These are phyloP conservation scores for Patiria pectinifera DNA, from an alignment of 53 echinoderm and acorn worm genomes.

Conservation along the genomic window DNA sequence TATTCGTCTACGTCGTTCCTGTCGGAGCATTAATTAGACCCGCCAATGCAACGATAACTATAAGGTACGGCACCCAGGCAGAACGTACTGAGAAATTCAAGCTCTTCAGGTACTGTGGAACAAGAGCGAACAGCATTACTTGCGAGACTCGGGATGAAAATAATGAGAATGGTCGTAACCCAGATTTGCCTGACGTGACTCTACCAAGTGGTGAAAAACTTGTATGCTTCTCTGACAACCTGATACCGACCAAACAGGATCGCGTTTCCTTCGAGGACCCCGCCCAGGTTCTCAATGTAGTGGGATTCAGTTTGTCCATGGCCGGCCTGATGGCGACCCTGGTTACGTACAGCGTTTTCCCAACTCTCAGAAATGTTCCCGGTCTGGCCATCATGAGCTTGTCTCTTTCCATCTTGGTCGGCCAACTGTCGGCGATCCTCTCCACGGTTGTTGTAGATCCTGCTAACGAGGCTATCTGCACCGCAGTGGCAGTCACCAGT, in stretches of 20 bases:
- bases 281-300: slow-evolving; percentile 20
- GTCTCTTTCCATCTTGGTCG: slow-evolving; percentile 17
- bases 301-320: slow-evolving; percentile 12
- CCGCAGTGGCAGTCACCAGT: slow-evolving; percentile 5
- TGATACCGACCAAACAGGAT: not conserved
- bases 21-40: not conserved
- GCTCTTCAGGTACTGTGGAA: not conserved
- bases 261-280: not conserved
- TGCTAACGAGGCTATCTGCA: slow-evolving; percentile 12
- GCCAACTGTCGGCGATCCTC: slow-evolving; percentile 6
- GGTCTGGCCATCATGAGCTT: slow-evolving; percentile 35
- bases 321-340: slow-evolving; percentile 13
- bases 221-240: not conserved
- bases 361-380: slow-evolving; percentile 2
- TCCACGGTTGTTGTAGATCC: not conserved
- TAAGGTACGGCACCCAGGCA: not conserved
- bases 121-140: not conserved
- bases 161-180: not conserved
- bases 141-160: not conserved
- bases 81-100: not conserved
- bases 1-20: not conserved
- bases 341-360: slow-evolving; percentile 22
- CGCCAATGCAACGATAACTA: not conserved
- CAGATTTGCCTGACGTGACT: not conserved
- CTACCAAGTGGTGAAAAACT: slow-evolving; percentile 11